A percentile compares a stretch with the other conserved stretches of the same genome.
Evolutionary conservation across 2,797 vertebrate species (phyloP).

Genomic region (Phrynocephalus vlangalii): DNA sequence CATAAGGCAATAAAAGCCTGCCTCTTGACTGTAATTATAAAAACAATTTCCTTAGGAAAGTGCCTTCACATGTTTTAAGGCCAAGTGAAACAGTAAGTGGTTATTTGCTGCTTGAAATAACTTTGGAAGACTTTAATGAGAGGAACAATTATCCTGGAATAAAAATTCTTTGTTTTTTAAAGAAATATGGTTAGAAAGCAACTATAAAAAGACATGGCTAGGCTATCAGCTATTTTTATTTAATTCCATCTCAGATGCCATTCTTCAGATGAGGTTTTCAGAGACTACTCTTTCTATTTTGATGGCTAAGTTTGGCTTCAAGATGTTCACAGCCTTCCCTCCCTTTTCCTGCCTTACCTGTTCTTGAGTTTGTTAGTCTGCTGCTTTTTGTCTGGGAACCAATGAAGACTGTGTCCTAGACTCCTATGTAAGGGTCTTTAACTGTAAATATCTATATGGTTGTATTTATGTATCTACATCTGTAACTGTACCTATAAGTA

Average conservation of each 20-base stretch:
- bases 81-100: conserved; percentile 42
- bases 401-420: background rate
- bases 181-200: background rate
- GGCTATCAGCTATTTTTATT: background rate
- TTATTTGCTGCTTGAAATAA: background rate
- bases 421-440: too few relatives aligned
- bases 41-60: conserved; percentile 50
- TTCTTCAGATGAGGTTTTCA: background rate
- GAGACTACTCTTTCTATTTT: background rate
- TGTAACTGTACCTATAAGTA: too few relatives aligned
- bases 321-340: background rate
- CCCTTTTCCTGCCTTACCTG: background rate
- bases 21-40: background rate
- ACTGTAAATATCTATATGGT: too few relatives aligned
- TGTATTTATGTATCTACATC: too few relatives aligned
- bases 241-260: background rate
- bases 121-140: background rate
- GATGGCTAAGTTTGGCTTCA: background rate
- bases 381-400: background rate
- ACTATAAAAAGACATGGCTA: background rate
- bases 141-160: background rate
- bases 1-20: background rate
- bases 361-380: background rate
- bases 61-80: conserved; percentile 35
- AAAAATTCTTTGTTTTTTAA: background rate